phyloP scores from a whole-genome alignment of 2,888 invertebrate genomes.

The Leucophenga maculata region DNA sequence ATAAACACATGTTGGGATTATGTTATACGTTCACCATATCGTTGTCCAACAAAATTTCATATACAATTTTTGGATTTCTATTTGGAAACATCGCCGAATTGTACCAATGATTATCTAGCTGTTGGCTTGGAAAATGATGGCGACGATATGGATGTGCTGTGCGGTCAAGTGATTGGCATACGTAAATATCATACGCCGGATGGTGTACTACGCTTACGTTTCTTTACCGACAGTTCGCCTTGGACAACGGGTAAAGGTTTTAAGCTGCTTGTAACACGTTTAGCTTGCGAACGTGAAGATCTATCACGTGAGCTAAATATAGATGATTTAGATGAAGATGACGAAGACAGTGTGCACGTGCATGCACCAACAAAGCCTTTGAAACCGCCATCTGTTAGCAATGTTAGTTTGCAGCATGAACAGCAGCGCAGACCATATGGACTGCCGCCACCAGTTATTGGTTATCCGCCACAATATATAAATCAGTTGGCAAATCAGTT shows the following conservation, averaged over 20 bases:
- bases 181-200: conserved; percentile 73
- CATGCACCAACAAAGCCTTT: conserved; percentile 48
- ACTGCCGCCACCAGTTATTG: conserved; percentile 35
- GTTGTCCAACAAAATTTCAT: conserved; percentile 74
- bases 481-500: conserved; percentile 19
- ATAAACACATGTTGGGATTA: conserved; percentile 73
- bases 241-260: conserved; percentile 72
- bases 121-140: conserved; percentile 70
- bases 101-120: conserved; percentile 74
- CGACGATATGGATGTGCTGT: conserved; percentile 72
- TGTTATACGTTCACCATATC: conserved; percentile 72
- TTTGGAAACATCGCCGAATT: conserved; percentile 73
- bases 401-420: conserved; percentile 33
- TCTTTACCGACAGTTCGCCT: conserved; percentile 70
- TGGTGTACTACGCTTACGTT: conserved; percentile 73
- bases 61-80: conserved; percentile 76
- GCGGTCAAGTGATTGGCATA: conserved; percentile 73
- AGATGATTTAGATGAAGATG: conserved; percentile 32
- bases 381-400: conserved; percentile 34
- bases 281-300: conserved; percentile 70
- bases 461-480: conserved; percentile 14
- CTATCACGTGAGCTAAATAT: conserved; percentile 43
- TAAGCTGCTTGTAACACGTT: conserved; percentile 74
- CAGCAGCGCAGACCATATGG: conserved; percentile 40
- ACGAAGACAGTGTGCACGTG: conserved; percentile 53